Evolutionary conservation across 2,113 vertebrate genomes (phyloP).

Genomic region (Empidonax traillii): DNA sequence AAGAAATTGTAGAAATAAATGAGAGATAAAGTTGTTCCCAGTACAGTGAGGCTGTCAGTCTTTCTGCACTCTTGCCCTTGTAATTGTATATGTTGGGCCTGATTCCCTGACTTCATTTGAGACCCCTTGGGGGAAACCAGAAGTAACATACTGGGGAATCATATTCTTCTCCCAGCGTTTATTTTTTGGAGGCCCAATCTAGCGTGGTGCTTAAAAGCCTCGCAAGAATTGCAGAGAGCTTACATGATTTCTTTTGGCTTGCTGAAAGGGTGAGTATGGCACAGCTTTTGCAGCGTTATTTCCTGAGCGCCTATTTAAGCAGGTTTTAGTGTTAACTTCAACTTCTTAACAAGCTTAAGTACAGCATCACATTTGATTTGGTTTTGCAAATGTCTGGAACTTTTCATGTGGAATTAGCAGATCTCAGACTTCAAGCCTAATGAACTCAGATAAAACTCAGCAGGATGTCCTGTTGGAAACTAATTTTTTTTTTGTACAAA

Average conservation of each 20-base stretch:
- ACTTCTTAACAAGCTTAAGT: conserved; percentile 32
- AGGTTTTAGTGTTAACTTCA: conserved; percentile 35
- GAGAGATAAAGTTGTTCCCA: not conserved
- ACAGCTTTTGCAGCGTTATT: not conserved
- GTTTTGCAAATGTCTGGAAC: not conserved
- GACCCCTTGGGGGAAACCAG: not conserved
- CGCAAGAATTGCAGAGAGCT: not conserved
- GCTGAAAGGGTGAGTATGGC: not conserved
- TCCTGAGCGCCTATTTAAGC: not conserved
- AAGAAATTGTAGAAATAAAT: conserved; percentile 3
- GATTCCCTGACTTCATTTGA: not conserved
- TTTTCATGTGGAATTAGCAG: conserved; percentile 59
- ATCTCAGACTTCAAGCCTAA: conserved; percentile 52
- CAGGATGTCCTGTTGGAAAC: conserved; percentile 52
- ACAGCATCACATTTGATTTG: not conserved
- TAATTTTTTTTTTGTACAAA: not conserved
- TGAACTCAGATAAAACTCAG: conserved; percentile 42
- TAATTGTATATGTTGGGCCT: not conserved
- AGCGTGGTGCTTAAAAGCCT: not conserved
- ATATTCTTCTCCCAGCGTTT: not conserved
- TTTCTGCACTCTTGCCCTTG: not conserved
- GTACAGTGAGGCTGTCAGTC: not conserved
- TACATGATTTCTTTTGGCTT: not conserved
- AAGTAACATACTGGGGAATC: not conserved
- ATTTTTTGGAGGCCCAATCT: not conserved